phyloP scores from a whole-genome alignment of 1,140 invertebrate genomes.

The Episyrphus balteatus region DNA sequence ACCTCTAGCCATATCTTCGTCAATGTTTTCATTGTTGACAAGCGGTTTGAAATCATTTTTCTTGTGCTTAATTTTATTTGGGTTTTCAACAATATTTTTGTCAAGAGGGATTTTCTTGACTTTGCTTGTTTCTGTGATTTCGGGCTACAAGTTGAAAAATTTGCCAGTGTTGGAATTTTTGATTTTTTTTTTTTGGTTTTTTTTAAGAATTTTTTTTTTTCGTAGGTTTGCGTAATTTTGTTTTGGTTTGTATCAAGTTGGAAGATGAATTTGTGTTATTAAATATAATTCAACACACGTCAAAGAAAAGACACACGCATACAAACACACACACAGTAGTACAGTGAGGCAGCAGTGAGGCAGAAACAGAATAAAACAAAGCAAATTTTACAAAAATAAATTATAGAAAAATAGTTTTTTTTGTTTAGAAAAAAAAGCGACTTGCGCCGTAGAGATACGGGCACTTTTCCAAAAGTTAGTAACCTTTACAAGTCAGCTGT shows the following conservation, averaged over 20 bases:
- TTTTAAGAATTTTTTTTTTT: neutral
- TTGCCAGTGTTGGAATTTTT: neutral
- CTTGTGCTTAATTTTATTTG: conserved; percentile 1
- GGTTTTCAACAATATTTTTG: neutral
- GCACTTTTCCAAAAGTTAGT: too few species aligned
- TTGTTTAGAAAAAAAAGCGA: too few species aligned
- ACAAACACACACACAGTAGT: too few species aligned
- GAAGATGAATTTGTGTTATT: neutral
- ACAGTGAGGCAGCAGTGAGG: too few species aligned
- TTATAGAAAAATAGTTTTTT: too few species aligned
- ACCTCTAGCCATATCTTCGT: conserved; percentile 29
- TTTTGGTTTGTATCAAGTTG: neutral
- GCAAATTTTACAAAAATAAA: too few species aligned
- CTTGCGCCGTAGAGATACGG: too few species aligned
- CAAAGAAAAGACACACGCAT: too few species aligned
- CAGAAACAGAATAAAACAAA: too few species aligned
- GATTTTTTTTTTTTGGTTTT: neutral
- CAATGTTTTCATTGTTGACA: conserved; percentile 7
- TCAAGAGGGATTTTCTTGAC: neutral
- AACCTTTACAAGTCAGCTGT: too few species aligned
- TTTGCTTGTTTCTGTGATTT: neutral
- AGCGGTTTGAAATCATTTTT: conserved; percentile 1
- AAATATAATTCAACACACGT: too few species aligned
- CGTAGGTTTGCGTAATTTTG: neutral
- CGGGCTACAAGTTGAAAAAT: neutral